Conservation (phyloP, 1,140 invertebrate species). For the Diachasma alloeum region DNA sequence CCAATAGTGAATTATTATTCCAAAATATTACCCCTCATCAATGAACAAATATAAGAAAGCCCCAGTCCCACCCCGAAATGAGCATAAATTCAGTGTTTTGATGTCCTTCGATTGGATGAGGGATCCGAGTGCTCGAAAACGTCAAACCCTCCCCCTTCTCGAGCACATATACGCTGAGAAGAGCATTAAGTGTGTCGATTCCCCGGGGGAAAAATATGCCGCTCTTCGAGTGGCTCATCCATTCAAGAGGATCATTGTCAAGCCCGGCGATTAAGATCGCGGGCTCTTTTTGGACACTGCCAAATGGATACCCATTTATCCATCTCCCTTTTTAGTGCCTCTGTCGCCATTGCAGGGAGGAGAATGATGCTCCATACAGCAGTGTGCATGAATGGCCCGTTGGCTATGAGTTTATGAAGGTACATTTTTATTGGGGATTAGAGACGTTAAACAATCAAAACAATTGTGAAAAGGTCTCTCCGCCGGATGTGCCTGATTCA, state of each 20-base stretch:
- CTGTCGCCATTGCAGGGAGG: not conserved
- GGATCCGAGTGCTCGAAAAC: conserved; percentile 37
- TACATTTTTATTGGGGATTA: conserved; percentile 4
- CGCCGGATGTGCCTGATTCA: not conserved
- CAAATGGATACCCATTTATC: conserved; percentile 40
- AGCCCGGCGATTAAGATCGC: conserved; percentile 55
- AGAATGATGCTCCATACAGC: not conserved
- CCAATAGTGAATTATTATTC: no score
- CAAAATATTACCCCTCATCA: no score
- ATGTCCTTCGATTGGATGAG: not conserved
- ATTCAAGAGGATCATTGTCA: conserved; percentile 58
- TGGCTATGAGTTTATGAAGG: not conserved
- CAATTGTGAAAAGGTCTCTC: not conserved
- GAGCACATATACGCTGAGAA: conserved; percentile 22
- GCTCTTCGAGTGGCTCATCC: conserved; percentile 56
- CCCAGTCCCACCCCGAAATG: not conserved
- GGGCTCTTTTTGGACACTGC: conserved; percentile 43
- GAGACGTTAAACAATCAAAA: not conserved
- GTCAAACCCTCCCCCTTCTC: conserved; percentile 32
- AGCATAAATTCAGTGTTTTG: not conserved
- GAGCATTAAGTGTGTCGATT: conserved; percentile 44
- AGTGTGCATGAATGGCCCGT: not conserved
- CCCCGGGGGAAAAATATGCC: conserved; percentile 49
- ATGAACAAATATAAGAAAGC: no score
- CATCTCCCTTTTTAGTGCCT: conserved; percentile 14